These are phyloP conservation scores for Sebastes cheni DNA, from an alignment of 2,797 vertebrate genomes.

Conservation along the genomic window DNA sequence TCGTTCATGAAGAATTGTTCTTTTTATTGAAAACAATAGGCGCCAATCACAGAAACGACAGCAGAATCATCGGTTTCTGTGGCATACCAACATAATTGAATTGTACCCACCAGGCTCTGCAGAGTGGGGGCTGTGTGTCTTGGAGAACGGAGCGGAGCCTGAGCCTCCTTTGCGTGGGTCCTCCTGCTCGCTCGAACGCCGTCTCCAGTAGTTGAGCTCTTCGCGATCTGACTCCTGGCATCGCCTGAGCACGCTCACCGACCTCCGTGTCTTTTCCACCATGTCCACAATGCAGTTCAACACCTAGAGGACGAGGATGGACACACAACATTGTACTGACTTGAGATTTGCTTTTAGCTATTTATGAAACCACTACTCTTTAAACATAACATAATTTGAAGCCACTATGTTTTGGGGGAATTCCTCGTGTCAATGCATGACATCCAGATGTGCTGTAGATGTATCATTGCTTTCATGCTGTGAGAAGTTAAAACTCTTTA, in stretches of 20 bases:
- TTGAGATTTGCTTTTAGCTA: not conserved
- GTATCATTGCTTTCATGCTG: not conserved
- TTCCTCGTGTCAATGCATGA: too few relatives aligned
- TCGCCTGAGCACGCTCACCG: constrained; percentile 93
- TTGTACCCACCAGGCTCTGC: constrained; percentile 85
- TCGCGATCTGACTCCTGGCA: constrained; percentile 98
- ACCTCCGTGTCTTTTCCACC: constrained; percentile 97
- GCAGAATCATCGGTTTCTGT: not conserved
- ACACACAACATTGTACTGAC: not conserved
- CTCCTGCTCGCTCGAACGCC: constrained; percentile 90
- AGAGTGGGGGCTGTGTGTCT: constrained; percentile 92
- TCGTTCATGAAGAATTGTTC: not conserved
- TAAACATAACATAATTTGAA: not conserved
- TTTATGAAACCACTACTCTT: not conserved
- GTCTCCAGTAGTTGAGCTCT: constrained; percentile 96
- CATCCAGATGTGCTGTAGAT: not conserved
- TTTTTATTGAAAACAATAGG: not conserved
- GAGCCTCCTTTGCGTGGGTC: constrained; percentile 89
- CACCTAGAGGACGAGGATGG: constrained; percentile 78
- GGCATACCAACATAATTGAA: not conserved
- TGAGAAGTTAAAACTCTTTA: constrained; percentile 7
- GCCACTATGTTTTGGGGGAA: not conserved
- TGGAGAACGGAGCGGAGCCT: constrained; percentile 78
- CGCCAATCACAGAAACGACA: not conserved
- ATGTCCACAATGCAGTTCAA: constrained; percentile 99